Evolutionary conservation across 2,888 invertebrate species (phyloP), one percentile per base, ranked within the genome.

Genomic region (Harpagoxenus sublaevis): DNA sequence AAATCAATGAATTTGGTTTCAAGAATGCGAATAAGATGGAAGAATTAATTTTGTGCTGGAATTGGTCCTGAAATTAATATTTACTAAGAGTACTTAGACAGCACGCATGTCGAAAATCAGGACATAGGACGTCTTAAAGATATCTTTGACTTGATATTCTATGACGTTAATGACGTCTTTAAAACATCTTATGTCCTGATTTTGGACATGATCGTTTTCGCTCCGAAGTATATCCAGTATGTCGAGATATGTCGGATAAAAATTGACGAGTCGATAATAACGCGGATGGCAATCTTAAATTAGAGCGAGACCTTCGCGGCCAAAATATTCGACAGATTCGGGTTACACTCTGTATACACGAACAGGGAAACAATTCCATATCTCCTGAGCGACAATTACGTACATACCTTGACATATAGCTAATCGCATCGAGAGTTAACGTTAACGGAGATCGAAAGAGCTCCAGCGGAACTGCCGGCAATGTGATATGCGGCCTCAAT

Each of bases 401-500:
- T 79, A 48, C 48, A 48, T 79, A 79, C 45, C 45, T 79, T 60
- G 63, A 79, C 60, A 63, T 51, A 63, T 51, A 63, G 15, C 39
- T 75, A 75, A 63, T 39, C 51, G 63, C 75, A 75, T 75, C 75
- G 39, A 63, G 39, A 63, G 45, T 79, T 79, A 70, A 79, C 31
- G 48, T 71, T 70, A 79, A 57, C 23, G 79, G 70, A 66, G 77
- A 53, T 70, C 57, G 79, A 68, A 71, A 71, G 12, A 79, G 35
- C 70, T 79, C 57, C 57, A 71, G 23, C 31, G 71, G 71, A 71
- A 73, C 73, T 81, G 79, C 73, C 73, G 57, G 73, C 73, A 62
- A 62, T 81, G 60, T 73, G 79, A 79, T 79, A 71, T 10, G 48
- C 53, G 71, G 48, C 71, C 79, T 79, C 79, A 60, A 68, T 60